Evolutionary conservation across 92 coral and sea anemone species (phyloP), one percentile per base, ranked within the genome.

Genomic region (Porites divaricata): DNA sequence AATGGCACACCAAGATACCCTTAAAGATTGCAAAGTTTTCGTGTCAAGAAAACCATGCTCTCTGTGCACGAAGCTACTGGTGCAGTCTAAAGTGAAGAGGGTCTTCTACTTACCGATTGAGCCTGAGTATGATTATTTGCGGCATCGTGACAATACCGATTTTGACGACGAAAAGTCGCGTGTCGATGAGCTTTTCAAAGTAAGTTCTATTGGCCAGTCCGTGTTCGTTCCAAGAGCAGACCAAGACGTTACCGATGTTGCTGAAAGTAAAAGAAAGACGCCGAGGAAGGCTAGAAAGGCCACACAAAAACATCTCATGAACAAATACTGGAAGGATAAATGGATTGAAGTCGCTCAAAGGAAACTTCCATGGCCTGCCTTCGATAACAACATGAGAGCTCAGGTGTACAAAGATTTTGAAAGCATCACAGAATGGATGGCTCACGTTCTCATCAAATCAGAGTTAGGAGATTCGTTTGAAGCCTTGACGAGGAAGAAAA

Each of bases 21-120:
- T 61, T 6, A 72, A 88, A 54, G 88, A 82, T 8, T 85, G 90
- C 24, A 80, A 67, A 20, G 88, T 91, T 53, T 91, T 88, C 80
- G 65, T 88, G 28, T 91, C 95, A 11, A 69, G 95, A 28, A 72
- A 88, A 51, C 95, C 95, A 0, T 91, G 95, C 28, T 85, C 95
- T 7, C 65, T 79, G 20, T 91, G 95, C 70, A 85, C 91, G 4
- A 91, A 91, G 65, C 89, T 91, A 0, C 87, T 88, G 41, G 92
- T 89, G 12, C 95, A 91, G 67, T 85, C 87, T 20, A 91, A 83
- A 58, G 85, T 91, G 71, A 54, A 74, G 23, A 84, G 90, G 75
- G 89, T 91, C 35, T 86, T 48, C 41, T 91, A 79, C 58, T 79
- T 91, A 35, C 95, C 95, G 1, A 85, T 72, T 13, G 95, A 91